These are phyloP conservation scores for Macaria notata DNA, from an alignment of 2,888 invertebrate species.

Conservation along the genomic window DNA sequence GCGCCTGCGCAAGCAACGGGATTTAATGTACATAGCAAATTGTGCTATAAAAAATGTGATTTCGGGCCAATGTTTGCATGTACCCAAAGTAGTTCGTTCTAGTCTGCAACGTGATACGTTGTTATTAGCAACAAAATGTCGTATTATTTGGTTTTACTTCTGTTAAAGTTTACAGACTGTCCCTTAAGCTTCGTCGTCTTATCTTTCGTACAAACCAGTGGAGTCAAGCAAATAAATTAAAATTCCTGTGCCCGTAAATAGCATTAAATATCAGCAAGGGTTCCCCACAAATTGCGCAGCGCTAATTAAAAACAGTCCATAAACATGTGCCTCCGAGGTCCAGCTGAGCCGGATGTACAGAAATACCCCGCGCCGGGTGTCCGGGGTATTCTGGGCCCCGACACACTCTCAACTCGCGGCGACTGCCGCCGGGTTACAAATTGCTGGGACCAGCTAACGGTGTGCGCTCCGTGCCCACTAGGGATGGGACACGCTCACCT, in stretches of 20 bases:
- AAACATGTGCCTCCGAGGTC: conserved; percentile 41
- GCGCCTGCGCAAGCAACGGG: conserved; percentile 52
- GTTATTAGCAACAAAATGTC: too few species aligned
- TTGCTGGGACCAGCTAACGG: conserved; percentile 35
- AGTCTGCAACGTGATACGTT: too few species aligned
- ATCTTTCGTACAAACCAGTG: too few species aligned
- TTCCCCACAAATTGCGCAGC: conserved; percentile 22
- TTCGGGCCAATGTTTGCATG: background rate
- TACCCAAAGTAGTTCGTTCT: background rate
- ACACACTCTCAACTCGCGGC: background rate
- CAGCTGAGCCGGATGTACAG: conserved; percentile 58
- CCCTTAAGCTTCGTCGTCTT: too few species aligned
- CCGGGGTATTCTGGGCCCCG: conserved; percentile 54
- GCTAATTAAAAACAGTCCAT: conserved; percentile 35
- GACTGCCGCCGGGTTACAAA: conserved; percentile 58
- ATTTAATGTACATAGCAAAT: conserved; percentile 24
- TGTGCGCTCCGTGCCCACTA: conserved; percentile 1
- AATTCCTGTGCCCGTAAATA: conserved; percentile 9
- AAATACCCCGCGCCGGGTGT: conserved; percentile 46
- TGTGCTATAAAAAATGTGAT: conserved; percentile 2
- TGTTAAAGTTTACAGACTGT: too few species aligned
- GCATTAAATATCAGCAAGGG: conserved; percentile 26
- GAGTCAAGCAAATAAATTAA: too few species aligned
- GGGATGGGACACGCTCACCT: background rate
- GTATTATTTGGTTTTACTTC: too few species aligned